Evolutionary conservation across 2,113 vertebrate genomes (phyloP).

Genomic region (Rhineura floridana): DNA sequence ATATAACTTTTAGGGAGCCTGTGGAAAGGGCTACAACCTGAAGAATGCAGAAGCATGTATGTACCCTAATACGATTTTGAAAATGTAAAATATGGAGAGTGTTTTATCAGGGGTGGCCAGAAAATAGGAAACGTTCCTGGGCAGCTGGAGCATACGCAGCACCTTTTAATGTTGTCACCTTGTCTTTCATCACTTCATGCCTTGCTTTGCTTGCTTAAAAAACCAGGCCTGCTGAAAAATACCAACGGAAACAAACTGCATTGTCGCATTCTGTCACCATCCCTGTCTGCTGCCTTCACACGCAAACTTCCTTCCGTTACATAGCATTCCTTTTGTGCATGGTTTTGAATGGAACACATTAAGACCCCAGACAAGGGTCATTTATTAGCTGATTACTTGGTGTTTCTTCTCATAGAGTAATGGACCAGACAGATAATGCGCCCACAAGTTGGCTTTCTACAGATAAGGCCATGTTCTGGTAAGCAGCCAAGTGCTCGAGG

Average conservation of each 20-base stretch:
- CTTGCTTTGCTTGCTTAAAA: background rate
- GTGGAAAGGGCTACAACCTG: background rate
- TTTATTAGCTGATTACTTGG: background rate
- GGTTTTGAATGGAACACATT: slow-evolving; percentile 11
- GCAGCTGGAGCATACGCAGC: background rate
- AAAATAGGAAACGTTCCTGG: background rate
- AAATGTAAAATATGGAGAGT: too few species aligned
- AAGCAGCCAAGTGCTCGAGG: background rate
- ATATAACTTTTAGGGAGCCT: background rate
- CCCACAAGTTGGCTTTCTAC: background rate
- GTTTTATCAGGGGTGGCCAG: too few species aligned
- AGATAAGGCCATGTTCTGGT: slow-evolving; percentile 1
- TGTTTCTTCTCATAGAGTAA: background rate
- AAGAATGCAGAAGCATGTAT: too few species aligned
- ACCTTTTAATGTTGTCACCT: background rate
- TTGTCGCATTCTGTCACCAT: background rate
- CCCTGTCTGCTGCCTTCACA: background rate
- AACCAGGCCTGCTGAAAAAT: background rate
- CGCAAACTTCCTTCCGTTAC: slow-evolving; percentile 17
- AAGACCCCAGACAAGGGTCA: slow-evolving; percentile 10
- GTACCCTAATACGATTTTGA: too few species aligned
- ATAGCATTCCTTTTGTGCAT: slow-evolving; percentile 21
- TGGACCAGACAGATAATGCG: background rate
- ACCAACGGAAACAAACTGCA: slow-evolving; percentile 13
- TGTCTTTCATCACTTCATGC: background rate